phyloP scores from a whole-genome alignment of 2,888 invertebrate genomes.

The Acleris holmiana region DNA sequence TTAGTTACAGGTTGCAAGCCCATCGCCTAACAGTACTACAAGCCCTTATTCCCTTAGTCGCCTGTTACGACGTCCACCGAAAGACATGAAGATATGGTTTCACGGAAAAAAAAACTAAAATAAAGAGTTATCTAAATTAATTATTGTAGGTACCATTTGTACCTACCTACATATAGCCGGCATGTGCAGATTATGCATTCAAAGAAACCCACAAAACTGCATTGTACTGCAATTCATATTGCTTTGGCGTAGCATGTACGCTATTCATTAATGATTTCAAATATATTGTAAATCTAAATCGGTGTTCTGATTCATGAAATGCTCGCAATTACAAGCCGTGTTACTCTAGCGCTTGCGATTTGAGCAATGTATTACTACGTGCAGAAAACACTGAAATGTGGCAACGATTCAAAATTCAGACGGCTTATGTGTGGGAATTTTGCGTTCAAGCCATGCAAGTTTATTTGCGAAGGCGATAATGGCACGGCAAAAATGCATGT shows the following conservation, averaged over 20 bases:
- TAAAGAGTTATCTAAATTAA: too few relatives aligned
- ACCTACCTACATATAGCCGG: too few relatives aligned
- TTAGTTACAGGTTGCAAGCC: too few relatives aligned
- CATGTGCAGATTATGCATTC: too few relatives aligned
- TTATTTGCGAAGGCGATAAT: not conserved
- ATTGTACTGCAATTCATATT: not conserved
- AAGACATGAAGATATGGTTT: too few relatives aligned
- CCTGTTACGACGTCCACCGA: too few relatives aligned
- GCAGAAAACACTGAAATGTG: constrained; percentile 9
- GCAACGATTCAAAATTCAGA: constrained; percentile 27
- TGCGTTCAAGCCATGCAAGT: not conserved
- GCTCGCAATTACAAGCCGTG: constrained; percentile 54
- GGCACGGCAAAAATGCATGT: too few relatives aligned
- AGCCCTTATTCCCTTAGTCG: too few relatives aligned
- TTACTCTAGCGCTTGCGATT: constrained; percentile 47
- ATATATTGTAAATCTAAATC: constrained; percentile 48
- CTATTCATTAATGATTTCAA: constrained; percentile 26
- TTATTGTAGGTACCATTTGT: too few relatives aligned
- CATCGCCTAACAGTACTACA: too few relatives aligned
- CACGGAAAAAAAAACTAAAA: too few relatives aligned
- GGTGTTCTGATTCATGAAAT: constrained; percentile 62
- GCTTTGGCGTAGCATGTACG: constrained; percentile 7
- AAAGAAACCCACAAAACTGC: too few relatives aligned
- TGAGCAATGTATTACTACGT: constrained; percentile 7
- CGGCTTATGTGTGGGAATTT: constrained; percentile 1